These are phyloP conservation scores for Clostera curtula DNA, from an alignment of 2,888 invertebrate species.

Conservation along the genomic window DNA sequence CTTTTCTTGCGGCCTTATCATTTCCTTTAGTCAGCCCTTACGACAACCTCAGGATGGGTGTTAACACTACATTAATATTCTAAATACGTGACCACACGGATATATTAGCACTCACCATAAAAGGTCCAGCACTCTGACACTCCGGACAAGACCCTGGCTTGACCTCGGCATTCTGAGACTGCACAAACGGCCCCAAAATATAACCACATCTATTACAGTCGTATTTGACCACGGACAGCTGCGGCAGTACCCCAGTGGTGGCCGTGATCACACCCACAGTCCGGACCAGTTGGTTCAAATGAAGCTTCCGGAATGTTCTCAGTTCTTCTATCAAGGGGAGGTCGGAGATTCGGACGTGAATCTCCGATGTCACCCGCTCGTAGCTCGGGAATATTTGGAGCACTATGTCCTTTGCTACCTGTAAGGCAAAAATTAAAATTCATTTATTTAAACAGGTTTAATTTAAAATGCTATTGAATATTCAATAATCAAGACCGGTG, in stretches of 20 bases:
- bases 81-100: too few species aligned
- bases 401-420: conserved; percentile 91
- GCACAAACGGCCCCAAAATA: conserved; percentile 96
- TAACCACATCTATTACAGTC: conserved; percentile 98
- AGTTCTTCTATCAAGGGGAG: conserved; percentile 97
- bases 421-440: conserved; percentile 2
- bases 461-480: too few species aligned
- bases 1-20: too few species aligned
- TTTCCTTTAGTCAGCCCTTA: too few species aligned
- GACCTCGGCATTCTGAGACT: conserved; percentile 93
- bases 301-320: conserved; percentile 90
- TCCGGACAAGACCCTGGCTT: conserved; percentile 98
- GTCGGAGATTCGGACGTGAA: conserved; percentile 96
- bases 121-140: conserved; percentile 97
- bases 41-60: too few species aligned
- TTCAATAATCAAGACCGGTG: too few species aligned
- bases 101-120: conserved; percentile 87
- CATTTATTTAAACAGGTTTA: background rate
- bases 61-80: too few species aligned
- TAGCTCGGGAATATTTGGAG: conserved; percentile 96
- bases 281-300: conserved; percentile 95
- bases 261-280: conserved; percentile 93
- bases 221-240: conserved; percentile 95
- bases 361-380: conserved; percentile 93
- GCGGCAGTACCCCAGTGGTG: conserved; percentile 96